A percentile compares a stretch with the other conserved stretches of the same genome.
phyloP scores from a whole-genome alignment of 2,113 vertebrate genomes.

The Scomber colias region DNA sequence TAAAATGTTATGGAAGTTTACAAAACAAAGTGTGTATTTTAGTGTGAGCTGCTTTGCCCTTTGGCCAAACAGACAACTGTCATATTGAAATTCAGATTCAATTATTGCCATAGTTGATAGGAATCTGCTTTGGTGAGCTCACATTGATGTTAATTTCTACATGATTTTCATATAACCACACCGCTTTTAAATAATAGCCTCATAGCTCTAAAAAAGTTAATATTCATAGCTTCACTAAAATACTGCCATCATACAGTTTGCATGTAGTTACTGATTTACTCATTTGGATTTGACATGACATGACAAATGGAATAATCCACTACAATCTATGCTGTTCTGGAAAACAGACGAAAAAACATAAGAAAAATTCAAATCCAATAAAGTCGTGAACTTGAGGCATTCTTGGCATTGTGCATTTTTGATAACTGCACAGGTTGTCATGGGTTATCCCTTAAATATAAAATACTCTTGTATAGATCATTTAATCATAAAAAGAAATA shows the following conservation, averaged over 20 bases:
- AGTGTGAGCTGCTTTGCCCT: background rate
- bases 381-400: too few relatives aligned
- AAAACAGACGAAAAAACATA: too few relatives aligned
- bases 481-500: constrained; percentile 25
- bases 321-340: background rate
- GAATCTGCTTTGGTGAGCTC: background rate
- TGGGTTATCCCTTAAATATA: background rate
- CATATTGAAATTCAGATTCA: background rate
- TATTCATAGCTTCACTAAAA: background rate
- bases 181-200: background rate
- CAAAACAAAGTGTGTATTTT: constrained; percentile 14
- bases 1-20: constrained; percentile 4
- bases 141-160: background rate
- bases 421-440: constrained; percentile 6
- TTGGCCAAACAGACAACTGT: background rate
- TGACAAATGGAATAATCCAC: background rate
- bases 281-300: background rate
- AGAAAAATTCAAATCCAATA: too few relatives aligned
- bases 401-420: background rate
- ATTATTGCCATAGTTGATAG: background rate
- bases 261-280: background rate
- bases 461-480: constrained; percentile 14
- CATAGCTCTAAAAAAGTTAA: background rate
- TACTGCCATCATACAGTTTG: background rate
- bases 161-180: background rate